Base-by-base conservation (phyloP, 1,140 invertebrate species). In the Lordiphosa stackelbergi region DNA sequence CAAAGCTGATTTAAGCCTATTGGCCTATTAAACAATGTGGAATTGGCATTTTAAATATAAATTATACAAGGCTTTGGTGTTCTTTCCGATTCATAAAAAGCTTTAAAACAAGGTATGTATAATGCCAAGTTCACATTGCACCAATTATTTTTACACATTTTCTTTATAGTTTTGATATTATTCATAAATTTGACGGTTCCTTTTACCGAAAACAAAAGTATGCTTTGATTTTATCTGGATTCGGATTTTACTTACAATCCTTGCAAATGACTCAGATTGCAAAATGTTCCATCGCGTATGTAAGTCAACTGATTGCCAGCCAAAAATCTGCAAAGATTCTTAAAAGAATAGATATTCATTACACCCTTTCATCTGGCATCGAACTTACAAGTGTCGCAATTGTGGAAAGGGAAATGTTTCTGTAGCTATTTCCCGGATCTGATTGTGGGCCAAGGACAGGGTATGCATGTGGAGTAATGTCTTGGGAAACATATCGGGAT, bases 371-470 rank as follows among this genome's bases (percentile, higher is more conserved):
- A 31, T 31, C 7, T 2, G 28, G 28, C 7, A 8, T 5, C 7
- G 28, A 8, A 88, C 86, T 88, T 49, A 85, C 87, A 88, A 64
- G 62, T 85, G 69, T 69, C 58, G 38, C 5, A 83, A 49, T 24
- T 60, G 52, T 37, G 71, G 70, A 74, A 83, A 65, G 53, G 66
- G 69, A 54, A 88, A 86, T n/a, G 86, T 64, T 37, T 79, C 68
- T 31, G 55, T 45, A 36, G 63, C 66, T 42, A 88, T 85, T 24
- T 66, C 61, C 5, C 24, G 51, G 24, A 89, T 88, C 28, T 66
- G 62, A 56, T 89, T 89, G 37, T 87, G 74, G 4, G 86, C 85
- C 66, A 89, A 53, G 13, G 88, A 88, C 34, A 89, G 58, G 4
- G 86, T 88, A 37, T 83, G 70, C 40, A 89, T 40, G 43, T 75